Conservation (phyloP, 2,797 vertebrate genomes). For the Peromyscus nudipes region DNA sequence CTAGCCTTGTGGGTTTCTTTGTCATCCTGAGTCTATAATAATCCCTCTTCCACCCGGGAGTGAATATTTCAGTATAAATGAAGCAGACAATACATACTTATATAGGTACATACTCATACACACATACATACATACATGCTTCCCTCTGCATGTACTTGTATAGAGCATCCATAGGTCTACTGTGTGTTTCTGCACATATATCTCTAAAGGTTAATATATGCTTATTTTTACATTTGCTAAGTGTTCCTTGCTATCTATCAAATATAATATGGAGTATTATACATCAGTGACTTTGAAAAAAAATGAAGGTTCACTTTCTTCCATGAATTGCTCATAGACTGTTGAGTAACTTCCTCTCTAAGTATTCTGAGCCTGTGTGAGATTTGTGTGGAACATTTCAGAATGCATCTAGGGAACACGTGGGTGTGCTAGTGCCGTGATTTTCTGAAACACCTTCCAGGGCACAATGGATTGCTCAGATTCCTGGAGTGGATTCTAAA, state of each 20-base stretch:
- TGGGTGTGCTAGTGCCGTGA: accelerated
- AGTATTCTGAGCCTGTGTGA: neutral
- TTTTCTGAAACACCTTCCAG: neutral
- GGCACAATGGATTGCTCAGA: neutral
- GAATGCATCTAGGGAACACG: neutral
- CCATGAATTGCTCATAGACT: neutral
- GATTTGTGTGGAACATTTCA: neutral
- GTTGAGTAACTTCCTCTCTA: neutral
- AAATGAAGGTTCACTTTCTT: neutral
- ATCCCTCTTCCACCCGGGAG: neutral
- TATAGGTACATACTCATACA: neutral
- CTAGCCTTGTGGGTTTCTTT: neutral
- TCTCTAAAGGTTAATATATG: neutral
- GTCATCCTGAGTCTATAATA: neutral
- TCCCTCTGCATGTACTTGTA: neutral
- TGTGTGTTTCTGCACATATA: neutral
- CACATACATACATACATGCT: accelerated
- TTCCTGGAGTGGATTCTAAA: neutral
- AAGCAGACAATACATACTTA: neutral
- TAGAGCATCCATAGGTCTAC: too few species aligned
- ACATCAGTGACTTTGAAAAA: neutral
- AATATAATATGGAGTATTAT: neutral
- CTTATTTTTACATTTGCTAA: slow-evolving; percentile 25
- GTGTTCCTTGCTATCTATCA: slow-evolving; percentile 40
- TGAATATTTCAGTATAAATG: neutral